Evolutionary conservation across 2,797 vertebrate species (phyloP), one percentile per base, ranked within the genome.

Genomic region (Molothrus aeneus): DNA sequence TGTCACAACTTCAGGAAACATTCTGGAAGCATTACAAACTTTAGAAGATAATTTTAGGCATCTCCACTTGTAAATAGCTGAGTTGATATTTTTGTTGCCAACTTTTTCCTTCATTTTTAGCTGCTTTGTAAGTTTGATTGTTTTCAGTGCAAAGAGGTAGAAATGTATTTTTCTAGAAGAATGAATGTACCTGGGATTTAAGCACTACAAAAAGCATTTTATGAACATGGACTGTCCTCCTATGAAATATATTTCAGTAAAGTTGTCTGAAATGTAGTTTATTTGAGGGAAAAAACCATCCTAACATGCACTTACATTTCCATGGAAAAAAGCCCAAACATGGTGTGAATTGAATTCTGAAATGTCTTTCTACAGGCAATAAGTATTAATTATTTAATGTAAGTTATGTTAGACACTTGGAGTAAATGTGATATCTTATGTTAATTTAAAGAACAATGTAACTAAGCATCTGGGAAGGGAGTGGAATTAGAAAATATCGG

Each of bases 111-210:
- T 90, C 1, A 4, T 81, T 92, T 91, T 71, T 51, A 79, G 60
- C 42, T 45, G 32, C 13, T 88, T 89, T 73, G 26, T 74, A 81
- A 79, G 32, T 80, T 77, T 60, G 29, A 25, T 36, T 64, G 53
- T 81, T 79, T 88, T 53, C 71, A 70, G n/a, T 75, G 79, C 73
- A 72, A 86, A 80, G 48, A 79, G 56, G 60, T 45, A 70, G 32
- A 83, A 93, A 66, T 54, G 51, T 93, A 90, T 97, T 96, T 96
- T 96, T 96, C 63, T 96, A 84, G 32, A 70, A 68, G 80, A 95
- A 34, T 91, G 63, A 92, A 91, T 88, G 77, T 95, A 86, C 53
- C 50, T 91, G 63, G 66, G 43, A 80, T 69, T 72, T 91, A 93
- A 86, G 48, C 79, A 75, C 72, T 92, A 45, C 64, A 26, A 32